Evolutionary conservation across 2,113 vertebrate species (phyloP).

Genomic region (Chiloscyllium plagiosum): DNA sequence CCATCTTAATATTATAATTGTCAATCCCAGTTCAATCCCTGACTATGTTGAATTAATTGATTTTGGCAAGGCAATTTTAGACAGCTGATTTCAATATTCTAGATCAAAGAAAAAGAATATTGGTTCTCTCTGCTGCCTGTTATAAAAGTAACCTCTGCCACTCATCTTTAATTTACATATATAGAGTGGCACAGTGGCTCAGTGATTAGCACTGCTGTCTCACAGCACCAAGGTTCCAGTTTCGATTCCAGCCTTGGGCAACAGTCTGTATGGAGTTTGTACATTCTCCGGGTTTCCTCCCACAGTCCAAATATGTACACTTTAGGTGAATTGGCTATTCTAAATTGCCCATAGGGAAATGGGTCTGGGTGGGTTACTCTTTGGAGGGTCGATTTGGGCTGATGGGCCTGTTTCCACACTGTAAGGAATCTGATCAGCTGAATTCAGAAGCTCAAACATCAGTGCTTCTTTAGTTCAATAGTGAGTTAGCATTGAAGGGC

Average conservation of each 20-base stretch:
- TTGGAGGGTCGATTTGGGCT: too few relatives aligned
- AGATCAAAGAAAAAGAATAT: not conserved
- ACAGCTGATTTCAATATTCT: not conserved
- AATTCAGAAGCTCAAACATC: not conserved
- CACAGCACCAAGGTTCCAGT: too few relatives aligned
- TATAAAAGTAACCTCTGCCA: not conserved
- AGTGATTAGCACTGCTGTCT: too few relatives aligned
- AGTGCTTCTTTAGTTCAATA: not conserved
- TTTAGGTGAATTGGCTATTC: too few relatives aligned
- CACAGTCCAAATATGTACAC: too few relatives aligned
- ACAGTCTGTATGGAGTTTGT: too few relatives aligned
- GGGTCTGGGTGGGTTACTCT: too few relatives aligned
- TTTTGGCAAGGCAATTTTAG: not conserved
- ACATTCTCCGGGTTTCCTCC: too few relatives aligned
- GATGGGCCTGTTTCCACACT: too few relatives aligned
- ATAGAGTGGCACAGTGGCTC: not conserved
- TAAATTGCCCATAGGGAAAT: too few relatives aligned
- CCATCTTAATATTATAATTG: too few relatives aligned
- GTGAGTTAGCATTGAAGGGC: not conserved
- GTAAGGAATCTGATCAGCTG: not conserved
- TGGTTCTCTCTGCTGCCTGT: not conserved
- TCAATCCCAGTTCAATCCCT: not conserved
- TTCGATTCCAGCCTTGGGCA: too few relatives aligned
- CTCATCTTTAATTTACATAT: not conserved
- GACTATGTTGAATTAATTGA: not conserved